These are phyloP conservation scores for Drosophila meridiana DNA, from an alignment of 2,888 invertebrate species.

Conservation along the genomic window DNA sequence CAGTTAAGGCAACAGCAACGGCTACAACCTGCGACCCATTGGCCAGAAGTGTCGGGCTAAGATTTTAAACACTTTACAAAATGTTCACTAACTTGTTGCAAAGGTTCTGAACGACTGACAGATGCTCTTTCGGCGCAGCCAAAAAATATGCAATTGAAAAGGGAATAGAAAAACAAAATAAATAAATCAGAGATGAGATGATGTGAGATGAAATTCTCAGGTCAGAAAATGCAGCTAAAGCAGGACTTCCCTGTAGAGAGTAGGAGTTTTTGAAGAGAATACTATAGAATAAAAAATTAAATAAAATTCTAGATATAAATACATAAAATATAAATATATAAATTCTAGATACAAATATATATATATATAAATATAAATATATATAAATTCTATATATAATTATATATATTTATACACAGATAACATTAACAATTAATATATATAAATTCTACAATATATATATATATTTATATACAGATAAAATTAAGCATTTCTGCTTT, in stretches of 20 bases:
- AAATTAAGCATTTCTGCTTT: not conserved
- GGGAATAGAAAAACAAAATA: not conserved
- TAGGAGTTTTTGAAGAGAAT: not conserved
- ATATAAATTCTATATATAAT: not conserved
- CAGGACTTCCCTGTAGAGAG: not conserved
- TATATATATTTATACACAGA: not conserved
- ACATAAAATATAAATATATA: too few relatives aligned
- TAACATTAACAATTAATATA: too few relatives aligned
- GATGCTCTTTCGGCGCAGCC: not conserved
- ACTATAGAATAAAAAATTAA: not conserved
- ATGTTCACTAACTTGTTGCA: constrained; percentile 33
- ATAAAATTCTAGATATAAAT: not conserved
- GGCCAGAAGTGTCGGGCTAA: constrained; percentile 25
- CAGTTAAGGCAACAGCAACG: not conserved
- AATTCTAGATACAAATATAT: not conserved
- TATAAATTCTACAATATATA: not conserved
- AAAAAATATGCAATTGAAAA: constrained; percentile 15
- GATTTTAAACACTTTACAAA: constrained; percentile 39
- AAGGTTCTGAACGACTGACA: not conserved
- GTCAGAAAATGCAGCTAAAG: not conserved
- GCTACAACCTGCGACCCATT: constrained; percentile 12
- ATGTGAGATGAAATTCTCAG: too few relatives aligned
- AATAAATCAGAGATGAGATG: not conserved
- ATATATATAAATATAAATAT: not conserved
- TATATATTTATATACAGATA: not conserved